Base-by-base conservation (phyloP, 2,113 vertebrate genomes). In the Bostrychus sinensis region DNA sequence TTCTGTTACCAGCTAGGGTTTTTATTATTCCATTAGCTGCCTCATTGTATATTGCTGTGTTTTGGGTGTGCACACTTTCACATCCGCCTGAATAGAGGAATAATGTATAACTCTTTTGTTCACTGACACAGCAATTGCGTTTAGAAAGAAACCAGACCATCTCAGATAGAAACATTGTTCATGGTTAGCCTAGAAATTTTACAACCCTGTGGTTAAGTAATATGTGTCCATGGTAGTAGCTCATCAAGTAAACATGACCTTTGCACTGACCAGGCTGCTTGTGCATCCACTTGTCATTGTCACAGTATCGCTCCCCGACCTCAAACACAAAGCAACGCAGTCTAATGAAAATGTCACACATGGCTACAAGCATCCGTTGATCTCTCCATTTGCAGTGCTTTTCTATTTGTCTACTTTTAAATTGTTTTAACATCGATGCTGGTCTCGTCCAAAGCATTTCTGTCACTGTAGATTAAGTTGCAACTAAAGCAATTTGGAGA, bases 361-460 rank as follows among this genome's bases (percentile, higher is more conserved):
- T 9, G 30, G 50, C 73, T 66, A 60, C 55, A 17, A 72, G 78
- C 56, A 2, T 50, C 39, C 39, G 37, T 42, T 46, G 60, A 17
- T 65, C 34, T 34, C 0, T 19, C 42, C 34, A 14, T 8, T 20
- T 9, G 3, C 34, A 4, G 0, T 1, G 16, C 20, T 23, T 54
- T 48, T 60, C 43, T 58, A 7, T 71, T 63, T 58, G 42, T 61
- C 37, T n/a, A 3, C 16, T 46, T 62, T 77, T 26, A 5, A 71
- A 80, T 70, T 28, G 41, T 71, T 82, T 77, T 69, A 78, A 59
- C 65, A 60, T 60, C n/a, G 80, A 84, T 0, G n/a, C 25, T 11
- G 36, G 11, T n/a, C 22, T 63, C 51, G 19, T 62, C 9, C 36
- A 45, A 67, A 32, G 56, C 70, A 64, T 43, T 54, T 7, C 6